phyloP scores from a whole-genome alignment of 2,888 invertebrate genomes.

The Amblyjoppa fuscipennis region DNA sequence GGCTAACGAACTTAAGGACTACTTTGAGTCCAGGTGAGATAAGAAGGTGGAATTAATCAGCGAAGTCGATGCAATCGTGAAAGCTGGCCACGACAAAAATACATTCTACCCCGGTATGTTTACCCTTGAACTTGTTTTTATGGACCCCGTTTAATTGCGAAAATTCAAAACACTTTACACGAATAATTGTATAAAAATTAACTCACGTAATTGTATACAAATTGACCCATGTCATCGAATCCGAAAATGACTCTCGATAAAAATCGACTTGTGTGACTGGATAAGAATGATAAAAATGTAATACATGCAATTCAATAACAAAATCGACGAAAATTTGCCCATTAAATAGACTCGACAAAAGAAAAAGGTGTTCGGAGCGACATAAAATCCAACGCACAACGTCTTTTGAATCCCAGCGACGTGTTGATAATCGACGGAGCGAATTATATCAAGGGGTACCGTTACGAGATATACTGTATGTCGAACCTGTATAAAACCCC shows the following conservation, averaged over 20 bases:
- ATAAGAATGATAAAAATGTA: conserved; percentile 49
- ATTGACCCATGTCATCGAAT: neutral
- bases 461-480: conserved; percentile 97
- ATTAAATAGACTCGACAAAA: conserved; percentile 90
- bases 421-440: conserved; percentile 96
- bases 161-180: neutral
- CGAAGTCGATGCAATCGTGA: conserved; percentile 90
- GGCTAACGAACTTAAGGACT: conserved; percentile 89
- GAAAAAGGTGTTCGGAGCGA: conserved; percentile 94
- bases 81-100: conserved; percentile 91
- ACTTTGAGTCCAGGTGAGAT: conserved; percentile 88
- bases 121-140: conserved; percentile 29
- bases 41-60: conserved; percentile 91
- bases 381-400: conserved; percentile 93
- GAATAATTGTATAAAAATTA: no score
- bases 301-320: neutral
- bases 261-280: neutral
- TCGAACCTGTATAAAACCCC: conserved; percentile 95
- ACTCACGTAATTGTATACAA: no score
- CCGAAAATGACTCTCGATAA: neutral
- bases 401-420: conserved; percentile 90
- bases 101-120: conserved; percentile 88
- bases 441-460: conserved; percentile 98
- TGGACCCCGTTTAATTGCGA: neutral
- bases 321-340: neutral